Evolutionary conservation across 1,140 invertebrate genomes (phyloP), one percentile per base, ranked within the genome.

Genomic region (Apis cerana): DNA sequence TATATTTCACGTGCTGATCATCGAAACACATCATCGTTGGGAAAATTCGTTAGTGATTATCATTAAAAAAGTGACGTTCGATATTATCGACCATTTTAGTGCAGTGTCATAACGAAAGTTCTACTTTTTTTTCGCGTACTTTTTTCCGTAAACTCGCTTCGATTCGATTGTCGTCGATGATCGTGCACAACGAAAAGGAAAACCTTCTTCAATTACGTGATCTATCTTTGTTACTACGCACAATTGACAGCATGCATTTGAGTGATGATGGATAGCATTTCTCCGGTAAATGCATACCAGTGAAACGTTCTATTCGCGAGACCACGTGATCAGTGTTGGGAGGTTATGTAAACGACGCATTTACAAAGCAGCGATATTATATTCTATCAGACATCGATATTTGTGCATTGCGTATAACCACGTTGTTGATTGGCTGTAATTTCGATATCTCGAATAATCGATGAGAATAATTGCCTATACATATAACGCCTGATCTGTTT

Each of bases 321-420:
- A 33, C 72, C 80, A 82, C 80, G 80, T 82, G 67, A 64, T 9
- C 50, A 43, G 80, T 82, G 62, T 11, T 19, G 13, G 8, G 23
- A 33, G 52, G 11, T 21, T 43, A 54, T 17, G 71, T 27, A 67
- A 79, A 50, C 21, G 21, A 4, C 17, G 4, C 43, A 1, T 48
- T 50, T 67, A 15, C 1, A 48, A 7, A 61, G 54, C n/a, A 9
- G 68, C 3, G 19, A 23, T 2, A 17, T 10, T n/a, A 17, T 19
- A 11, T 15, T 43, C 7, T 75, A 2, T 23, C 27, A 13, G 54
- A 43, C 27, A 21, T 43, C 33, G 15, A 43, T 43, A 8, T 7
- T 54, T 48, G 13, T 9, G 58, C 7, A 7, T 72, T 27, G 48
- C 13, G 58, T 23, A 43, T 43, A 43, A 43, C 33, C 5, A 7